phyloP scores from a whole-genome alignment of 2,113 vertebrate species.

The Ardeotis arabs region DNA sequence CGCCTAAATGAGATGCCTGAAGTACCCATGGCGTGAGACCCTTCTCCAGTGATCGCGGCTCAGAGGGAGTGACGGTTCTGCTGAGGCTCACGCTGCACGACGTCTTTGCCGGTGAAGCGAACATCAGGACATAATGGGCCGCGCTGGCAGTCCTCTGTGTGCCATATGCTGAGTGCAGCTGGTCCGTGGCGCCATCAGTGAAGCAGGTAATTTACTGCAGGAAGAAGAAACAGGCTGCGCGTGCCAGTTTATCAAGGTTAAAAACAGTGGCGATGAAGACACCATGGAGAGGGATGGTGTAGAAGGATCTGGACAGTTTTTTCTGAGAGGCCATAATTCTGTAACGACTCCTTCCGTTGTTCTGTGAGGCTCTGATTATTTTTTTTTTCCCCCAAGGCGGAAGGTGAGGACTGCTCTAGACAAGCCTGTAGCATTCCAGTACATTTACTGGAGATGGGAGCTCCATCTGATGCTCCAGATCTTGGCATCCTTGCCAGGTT shows the following conservation, averaged over 20 bases:
- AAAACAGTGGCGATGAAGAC: not conserved
- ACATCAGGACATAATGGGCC: conserved; percentile 20
- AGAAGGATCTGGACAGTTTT: not conserved
- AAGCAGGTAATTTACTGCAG: conserved; percentile 30
- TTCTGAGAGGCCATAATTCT: not conserved
- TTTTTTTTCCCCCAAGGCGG: not conserved
- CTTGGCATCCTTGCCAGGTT: not conserved
- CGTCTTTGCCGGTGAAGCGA: not conserved
- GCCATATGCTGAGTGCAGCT: conserved; percentile 54
- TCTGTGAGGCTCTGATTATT: too few species aligned
- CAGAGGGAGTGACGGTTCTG: not conserved
- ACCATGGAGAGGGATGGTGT: not conserved
- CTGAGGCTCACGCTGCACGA: not conserved
- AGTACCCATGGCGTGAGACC: not conserved
- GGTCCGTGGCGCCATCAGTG: not conserved
- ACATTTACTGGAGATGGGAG: not conserved
- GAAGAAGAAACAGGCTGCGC: not conserved
- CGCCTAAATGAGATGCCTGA: not conserved
- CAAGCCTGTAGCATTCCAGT: not conserved
- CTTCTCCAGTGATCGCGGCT: not conserved
- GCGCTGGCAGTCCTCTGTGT: not conserved
- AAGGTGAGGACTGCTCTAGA: not conserved
- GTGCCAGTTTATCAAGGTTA: not conserved
- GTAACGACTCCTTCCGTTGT: fast-evolving
- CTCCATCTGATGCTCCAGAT: not conserved